A percentile compares a stretch with the other conserved stretches of the same genome.
Evolutionary conservation across 2,113 vertebrate species (phyloP).

Genomic region (Hemiscyllium ocellatum): DNA sequence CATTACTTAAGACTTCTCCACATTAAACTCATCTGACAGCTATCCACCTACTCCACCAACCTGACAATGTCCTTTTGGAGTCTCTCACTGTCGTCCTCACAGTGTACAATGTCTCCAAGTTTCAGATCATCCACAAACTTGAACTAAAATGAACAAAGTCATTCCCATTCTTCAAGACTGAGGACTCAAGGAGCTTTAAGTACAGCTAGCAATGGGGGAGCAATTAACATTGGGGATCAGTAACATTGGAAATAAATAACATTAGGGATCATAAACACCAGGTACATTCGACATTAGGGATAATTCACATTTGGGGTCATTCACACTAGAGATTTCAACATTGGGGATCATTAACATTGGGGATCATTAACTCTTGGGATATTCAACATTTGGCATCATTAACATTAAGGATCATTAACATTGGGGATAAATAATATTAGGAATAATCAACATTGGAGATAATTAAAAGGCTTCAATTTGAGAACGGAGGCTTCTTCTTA

Average conservation of each 20-base stretch:
- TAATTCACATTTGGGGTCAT: not conserved
- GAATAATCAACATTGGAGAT: not conserved
- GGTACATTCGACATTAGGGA: not conserved
- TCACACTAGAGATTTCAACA: not conserved
- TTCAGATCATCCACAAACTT: too few species aligned
- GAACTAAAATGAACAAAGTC: too few species aligned
- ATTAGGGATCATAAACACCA: too few species aligned
- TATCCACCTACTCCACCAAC: too few species aligned
- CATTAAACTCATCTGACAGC: too few species aligned
- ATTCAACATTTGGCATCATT: not conserved
- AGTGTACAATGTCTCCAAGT: too few species aligned
- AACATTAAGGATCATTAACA: not conserved
- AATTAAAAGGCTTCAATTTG: not conserved
- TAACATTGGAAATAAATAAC: not conserved
- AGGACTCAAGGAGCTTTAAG: not conserved
- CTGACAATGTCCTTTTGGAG: too few species aligned
- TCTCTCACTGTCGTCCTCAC: too few species aligned
- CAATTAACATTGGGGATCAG: not conserved
- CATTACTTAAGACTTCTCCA: too few species aligned
- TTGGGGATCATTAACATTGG: not conserved
- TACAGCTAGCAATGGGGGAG: not conserved
- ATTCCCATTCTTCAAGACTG: too few species aligned
- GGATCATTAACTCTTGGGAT: not conserved
- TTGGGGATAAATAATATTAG: not conserved
- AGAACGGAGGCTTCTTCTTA: not conserved